A percentile compares a stretch with the other conserved stretches of the same genome.
phyloP scores from a whole-genome alignment of 37 sponge, comb jelly and placozoan species.

The Dysidea cf. avara region DNA sequence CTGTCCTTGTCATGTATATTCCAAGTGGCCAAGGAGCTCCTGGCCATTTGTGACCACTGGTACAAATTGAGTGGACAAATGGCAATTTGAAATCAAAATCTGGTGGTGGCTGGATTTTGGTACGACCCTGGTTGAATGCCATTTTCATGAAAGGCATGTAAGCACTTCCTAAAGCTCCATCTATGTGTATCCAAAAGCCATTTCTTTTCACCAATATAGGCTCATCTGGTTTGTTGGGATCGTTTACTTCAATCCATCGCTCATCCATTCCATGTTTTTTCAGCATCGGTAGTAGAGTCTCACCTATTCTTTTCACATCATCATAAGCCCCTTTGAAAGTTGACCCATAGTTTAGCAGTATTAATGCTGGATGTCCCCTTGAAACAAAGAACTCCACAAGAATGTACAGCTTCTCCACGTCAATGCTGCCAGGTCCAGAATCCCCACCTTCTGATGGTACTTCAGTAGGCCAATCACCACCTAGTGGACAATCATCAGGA shows the following conservation, averaged over 20 bases:
- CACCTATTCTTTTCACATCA: neutral
- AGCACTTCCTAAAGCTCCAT: slow-evolving; percentile 20
- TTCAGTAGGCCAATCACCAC: neutral
- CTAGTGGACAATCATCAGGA: slow-evolving; percentile 27
- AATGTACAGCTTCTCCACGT: slow-evolving; percentile 1
- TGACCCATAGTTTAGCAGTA: slow-evolving; percentile 4
- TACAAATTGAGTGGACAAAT: slow-evolving; percentile 22
- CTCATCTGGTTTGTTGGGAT: neutral
- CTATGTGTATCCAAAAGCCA: slow-evolving; percentile 36
- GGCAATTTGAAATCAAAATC: slow-evolving; percentile 18
- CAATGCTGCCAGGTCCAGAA: neutral
- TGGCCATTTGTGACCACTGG: slow-evolving; percentile 31
- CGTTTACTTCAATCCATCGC: neutral
- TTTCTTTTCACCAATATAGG: neutral
- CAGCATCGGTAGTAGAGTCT: neutral
- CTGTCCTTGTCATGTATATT: slow-evolving; percentile 15
- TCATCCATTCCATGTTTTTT: slow-evolving; percentile 4
- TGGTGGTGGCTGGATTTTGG: neutral
- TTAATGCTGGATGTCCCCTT: neutral
- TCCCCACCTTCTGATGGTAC: slow-evolving; percentile 1
- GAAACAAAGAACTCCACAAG: slow-evolving; percentile 1
- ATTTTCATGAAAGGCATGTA: slow-evolving; percentile 33
- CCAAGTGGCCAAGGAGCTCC: slow-evolving; percentile 24
- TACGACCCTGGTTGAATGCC: slow-evolving; percentile 3
- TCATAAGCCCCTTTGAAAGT: slow-evolving; percentile 11